Evolutionary conservation across 2,113 vertebrate genomes (phyloP).

Genomic region (Ptychochromis oligacanthus): DNA sequence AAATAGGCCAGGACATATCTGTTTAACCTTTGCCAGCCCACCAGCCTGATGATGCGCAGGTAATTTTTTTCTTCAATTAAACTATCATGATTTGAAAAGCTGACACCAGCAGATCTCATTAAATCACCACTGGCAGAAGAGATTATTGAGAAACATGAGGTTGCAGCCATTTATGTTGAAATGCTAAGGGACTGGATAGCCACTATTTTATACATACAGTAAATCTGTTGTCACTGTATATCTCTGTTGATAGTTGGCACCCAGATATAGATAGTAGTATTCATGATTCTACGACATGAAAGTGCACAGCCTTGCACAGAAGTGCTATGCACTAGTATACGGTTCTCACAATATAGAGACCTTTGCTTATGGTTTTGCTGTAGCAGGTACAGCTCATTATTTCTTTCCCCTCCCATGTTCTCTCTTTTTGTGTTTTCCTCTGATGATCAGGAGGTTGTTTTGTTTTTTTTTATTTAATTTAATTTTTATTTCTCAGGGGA

Average conservation of each 20-base stretch:
- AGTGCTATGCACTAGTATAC: not conserved
- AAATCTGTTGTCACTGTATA: not conserved
- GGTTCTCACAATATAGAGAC: not conserved
- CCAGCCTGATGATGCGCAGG: conserved; percentile 22
- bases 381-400: conserved; percentile 30
- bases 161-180: conserved; percentile 1
- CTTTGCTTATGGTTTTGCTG: conserved; percentile 30
- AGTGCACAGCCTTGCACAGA: conserved; percentile 5
- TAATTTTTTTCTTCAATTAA: conserved; percentile 10
- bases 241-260: not conserved
- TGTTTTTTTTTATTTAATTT: conserved; percentile 36
- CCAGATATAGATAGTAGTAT: not conserved
- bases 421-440: conserved; percentile 52
- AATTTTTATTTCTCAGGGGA: conserved; percentile 68
- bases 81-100: conserved; percentile 3
- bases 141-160: not conserved
- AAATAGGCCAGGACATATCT: conserved; percentile 1
- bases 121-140: not conserved
- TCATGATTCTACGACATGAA: conserved; percentile 4
- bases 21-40: conserved; percentile 18
- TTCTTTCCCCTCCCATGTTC: conserved; percentile 13
- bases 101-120: conserved; percentile 11
- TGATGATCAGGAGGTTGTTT: conserved; percentile 56
- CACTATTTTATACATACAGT: conserved; percentile 4
- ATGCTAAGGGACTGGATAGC: not conserved